These are phyloP conservation scores for Actinopyga echinites DNA, from an alignment of 53 echinoderm and acorn worm species.

Conservation along the genomic window DNA sequence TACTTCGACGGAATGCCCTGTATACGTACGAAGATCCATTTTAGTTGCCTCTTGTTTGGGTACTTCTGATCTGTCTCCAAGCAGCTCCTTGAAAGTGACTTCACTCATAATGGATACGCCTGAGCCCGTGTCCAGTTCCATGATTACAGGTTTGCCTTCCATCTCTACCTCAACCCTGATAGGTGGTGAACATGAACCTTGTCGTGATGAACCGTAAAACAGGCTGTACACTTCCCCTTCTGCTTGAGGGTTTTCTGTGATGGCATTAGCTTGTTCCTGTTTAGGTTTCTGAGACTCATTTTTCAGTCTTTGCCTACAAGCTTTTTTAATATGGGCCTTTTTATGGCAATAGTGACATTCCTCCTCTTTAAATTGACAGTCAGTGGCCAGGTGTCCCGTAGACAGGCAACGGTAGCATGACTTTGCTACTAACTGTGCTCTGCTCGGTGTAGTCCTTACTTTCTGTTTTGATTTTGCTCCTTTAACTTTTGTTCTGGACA, in stretches of 20 bases:
- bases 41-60: neutral
- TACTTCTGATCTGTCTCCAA: neutral
- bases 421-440: too few species aligned
- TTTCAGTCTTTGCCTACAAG: neutral
- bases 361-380: constrained; percentile 41
- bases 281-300: neutral
- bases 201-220: neutral
- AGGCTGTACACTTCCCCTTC: neutral
- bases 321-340: constrained; percentile 43
- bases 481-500: too few species aligned
- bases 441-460: too few species aligned
- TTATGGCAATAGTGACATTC: constrained; percentile 49
- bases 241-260: neutral
- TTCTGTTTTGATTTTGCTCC: too few species aligned
- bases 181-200: neutral
- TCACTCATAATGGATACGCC: constrained; percentile 17
- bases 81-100: neutral
- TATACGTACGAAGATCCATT: neutral
- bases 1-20: neutral
- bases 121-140: constrained; percentile 56
- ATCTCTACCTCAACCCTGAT: neutral
- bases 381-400: constrained; percentile 20
- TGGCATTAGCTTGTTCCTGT: neutral
- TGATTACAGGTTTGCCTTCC: neutral
- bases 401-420: constrained; percentile 49